Evolutionary conservation across 2,113 vertebrate genomes (phyloP), one percentile per base, ranked within the genome.

Genomic region (Chitala chitala): DNA sequence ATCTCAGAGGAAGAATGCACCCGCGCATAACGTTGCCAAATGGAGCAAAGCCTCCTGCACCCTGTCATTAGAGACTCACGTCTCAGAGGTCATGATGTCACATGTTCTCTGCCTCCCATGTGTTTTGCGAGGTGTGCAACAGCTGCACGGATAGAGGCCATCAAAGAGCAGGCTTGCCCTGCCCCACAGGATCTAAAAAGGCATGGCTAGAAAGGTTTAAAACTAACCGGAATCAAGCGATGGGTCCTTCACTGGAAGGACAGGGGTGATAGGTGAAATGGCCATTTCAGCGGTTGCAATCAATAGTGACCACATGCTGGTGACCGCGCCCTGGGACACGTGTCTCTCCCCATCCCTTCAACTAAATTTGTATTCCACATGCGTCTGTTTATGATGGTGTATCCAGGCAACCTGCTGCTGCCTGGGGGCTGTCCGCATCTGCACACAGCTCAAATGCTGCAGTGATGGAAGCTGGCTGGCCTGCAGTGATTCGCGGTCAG

Each of bases 401-500:
- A n/a, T 71, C 69, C 69, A 42, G 50, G 36, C 51, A 71, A 56
- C 69, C 33, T 7, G 17, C 33, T 29, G 46, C 50, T 70, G 26
- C 13, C 69, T 70, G 69, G 69, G n/a, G n/a, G n/a, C n/a, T n/a
- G n/a, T n/a, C n/a, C n/a, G n/a, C n/a, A n/a, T n/a, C n/a, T n/a
- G n/a, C n/a, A n/a, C n/a, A n/a, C n/a, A n/a, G n/a, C n/a, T n/a
- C n/a, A n/a, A n/a, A n/a, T n/a, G n/a, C n/a, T n/a, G n/a, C n/a
- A n/a, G n/a, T n/a, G n/a, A n/a, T n/a, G n/a, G n/a, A n/a, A n/a
- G n/a, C n/a, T n/a, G n/a, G n/a, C n/a, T n/a, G n/a, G n/a, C n/a
- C n/a, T n/a, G n/a, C n/a, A n/a, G n/a, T n/a, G n/a, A n/a, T n/a
- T n/a, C n/a, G n/a, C n/a, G n/a, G n/a, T n/a, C n/a, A n/a, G n/a